Evolutionary conservation across 2,797 vertebrate species (phyloP).

Genomic region (Lacerta bilineata): DNA sequence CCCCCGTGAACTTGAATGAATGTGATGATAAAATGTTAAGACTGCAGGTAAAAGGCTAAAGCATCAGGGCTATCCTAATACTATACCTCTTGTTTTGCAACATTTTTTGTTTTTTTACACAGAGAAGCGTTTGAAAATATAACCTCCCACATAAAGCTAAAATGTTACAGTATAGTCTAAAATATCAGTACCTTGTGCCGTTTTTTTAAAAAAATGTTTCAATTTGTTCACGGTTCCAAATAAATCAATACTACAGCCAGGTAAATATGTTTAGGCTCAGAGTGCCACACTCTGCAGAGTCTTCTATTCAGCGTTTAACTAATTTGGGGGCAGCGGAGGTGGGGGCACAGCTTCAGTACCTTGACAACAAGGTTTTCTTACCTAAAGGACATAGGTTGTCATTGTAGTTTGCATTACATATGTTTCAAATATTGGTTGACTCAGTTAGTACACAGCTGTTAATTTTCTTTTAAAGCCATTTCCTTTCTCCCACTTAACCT

Average conservation of each 20-base stretch:
- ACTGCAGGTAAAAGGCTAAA: background rate
- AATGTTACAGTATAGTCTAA: constrained; percentile 28
- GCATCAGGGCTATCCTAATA: background rate
- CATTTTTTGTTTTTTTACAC: background rate
- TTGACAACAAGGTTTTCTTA: background rate
- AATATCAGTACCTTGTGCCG: background rate
- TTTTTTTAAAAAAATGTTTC: constrained; percentile 19
- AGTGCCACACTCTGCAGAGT: constrained; percentile 22
- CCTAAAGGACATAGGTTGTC: constrained; percentile 15
- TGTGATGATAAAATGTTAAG: background rate
- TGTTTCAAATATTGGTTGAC: constrained; percentile 13
- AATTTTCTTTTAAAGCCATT: constrained; percentile 14
- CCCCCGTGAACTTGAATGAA: background rate
- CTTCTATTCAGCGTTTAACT: constrained; percentile 24
- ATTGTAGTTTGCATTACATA: background rate
- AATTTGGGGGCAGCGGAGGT: rapidly evolving
- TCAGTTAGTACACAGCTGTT: background rate
- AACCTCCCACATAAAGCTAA: background rate
- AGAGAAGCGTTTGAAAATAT: background rate
- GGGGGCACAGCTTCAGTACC: background rate
- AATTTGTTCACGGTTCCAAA: background rate
- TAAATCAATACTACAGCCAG: constrained; percentile 22
- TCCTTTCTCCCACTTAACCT: background rate
- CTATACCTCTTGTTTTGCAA: background rate
- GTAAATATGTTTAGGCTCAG: background rate